phyloP scores from a whole-genome alignment of 2,797 vertebrate species.

The Merluccius polli region DNA sequence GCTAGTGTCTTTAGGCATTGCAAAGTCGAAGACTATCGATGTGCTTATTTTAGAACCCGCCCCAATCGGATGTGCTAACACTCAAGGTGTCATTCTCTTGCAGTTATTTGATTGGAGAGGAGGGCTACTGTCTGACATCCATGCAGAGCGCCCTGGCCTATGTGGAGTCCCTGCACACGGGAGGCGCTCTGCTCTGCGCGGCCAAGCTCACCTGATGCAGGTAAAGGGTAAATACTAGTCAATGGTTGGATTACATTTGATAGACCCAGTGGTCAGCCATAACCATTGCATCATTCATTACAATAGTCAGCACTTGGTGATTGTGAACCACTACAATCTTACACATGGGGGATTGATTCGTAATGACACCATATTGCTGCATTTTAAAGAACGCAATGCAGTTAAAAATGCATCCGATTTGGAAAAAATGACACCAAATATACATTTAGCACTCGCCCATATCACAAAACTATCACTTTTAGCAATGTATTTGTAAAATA shows the following conservation, averaged over 20 bases:
- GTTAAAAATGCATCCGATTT: not conserved
- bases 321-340: not conserved
- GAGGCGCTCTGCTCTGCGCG: slow-evolving; percentile 29
- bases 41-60: not conserved
- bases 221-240: slow-evolving; percentile 36
- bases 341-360: not conserved
- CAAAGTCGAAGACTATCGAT: not conserved
- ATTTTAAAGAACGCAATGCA: not conserved
- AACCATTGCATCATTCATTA: not conserved
- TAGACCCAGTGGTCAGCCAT: not conserved
- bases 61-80: not conserved
- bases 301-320: not conserved
- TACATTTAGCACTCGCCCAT: not conserved
- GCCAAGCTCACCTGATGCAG: slow-evolving; percentile 53
- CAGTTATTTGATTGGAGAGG: slow-evolving; percentile 93
- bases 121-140: slow-evolving; percentile 94
- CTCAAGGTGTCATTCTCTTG: slow-evolving; percentile 15
- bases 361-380: not conserved
- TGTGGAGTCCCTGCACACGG: slow-evolving; percentile 76
- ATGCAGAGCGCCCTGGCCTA: slow-evolving; percentile 90
- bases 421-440: not conserved
- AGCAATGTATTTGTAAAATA: not conserved
- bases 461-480: not conserved
- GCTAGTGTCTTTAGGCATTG: not conserved
- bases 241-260: not conserved